A percentile compares a stretch with the other conserved stretches of the same genome.
These are phyloP conservation scores for Nymphalis c-album DNA, from an alignment of 2,888 invertebrate species.

Conservation along the genomic window DNA sequence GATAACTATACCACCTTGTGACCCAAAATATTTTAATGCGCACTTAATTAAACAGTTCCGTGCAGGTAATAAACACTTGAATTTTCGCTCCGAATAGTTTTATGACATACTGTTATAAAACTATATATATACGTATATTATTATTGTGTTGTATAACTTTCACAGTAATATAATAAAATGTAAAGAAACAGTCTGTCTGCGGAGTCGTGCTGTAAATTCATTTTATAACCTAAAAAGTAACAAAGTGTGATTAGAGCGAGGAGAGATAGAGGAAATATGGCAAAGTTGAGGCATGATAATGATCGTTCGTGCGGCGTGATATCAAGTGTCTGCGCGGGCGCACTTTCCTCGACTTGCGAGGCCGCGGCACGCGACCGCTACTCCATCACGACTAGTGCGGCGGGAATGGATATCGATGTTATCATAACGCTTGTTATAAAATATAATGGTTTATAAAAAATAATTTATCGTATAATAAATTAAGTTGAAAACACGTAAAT, in stretches of 20 bases:
- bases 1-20: constrained; percentile 10
- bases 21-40: constrained; percentile 7
- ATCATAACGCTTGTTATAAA: no score
- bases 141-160: no score
- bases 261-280: constrained; percentile 41
- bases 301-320: constrained; percentile 44
- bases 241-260: constrained; percentile 30
- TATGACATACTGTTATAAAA: no score
- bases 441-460: no score
- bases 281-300: constrained; percentile 53
- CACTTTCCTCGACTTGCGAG: constrained; percentile 61
- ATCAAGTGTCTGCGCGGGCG: constrained; percentile 42
- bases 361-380: constrained; percentile 73
- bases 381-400: constrained; percentile 29
- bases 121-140: no score
- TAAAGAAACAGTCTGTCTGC: not conserved
- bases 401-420: not conserved
- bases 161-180: no score
- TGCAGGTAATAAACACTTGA: not conserved
- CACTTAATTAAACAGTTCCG: constrained; percentile 4
- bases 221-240: constrained; percentile 17
- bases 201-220: constrained; percentile 1
- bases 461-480: no score
- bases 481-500: no score
- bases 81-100: not conserved